Base-by-base conservation (phyloP, 2,797 vertebrate species). In the Thripadectes ignobilis region DNA sequence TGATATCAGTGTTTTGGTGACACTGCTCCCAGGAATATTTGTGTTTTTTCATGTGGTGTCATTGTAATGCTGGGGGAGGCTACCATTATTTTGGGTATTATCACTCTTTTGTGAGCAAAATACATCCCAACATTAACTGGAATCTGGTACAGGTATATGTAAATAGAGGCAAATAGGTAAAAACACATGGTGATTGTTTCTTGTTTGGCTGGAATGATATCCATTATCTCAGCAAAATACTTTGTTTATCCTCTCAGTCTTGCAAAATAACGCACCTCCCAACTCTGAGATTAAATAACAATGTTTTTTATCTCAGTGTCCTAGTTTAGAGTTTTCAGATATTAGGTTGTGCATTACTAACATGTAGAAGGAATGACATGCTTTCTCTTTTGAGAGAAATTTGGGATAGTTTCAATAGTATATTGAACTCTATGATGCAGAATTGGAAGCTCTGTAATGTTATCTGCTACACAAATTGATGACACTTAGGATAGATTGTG, bases 161-260 rank as follows among this genome's bases (percentile, higher is more conserved):
- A 86, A 90, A 84, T 34, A 88, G 18, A 72, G 36, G 23, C 36
- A 94, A 94, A 78, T 23, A 69, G 73, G 83, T 80, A 62, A 93
- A 92, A 89, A 91, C 52, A 6, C 20, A 7, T 29, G 14, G 41
- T 2, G 7, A 74, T 91, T 79, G 30, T 88, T 41, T 75, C 68
- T 57, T 2, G 1, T 87, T 94, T 93, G 73, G 66, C 55, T 62
- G 51, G 43, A 85, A 51, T 55, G 7, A 84, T 61, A 91, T 85
- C 79, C 46, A 55, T 90, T 88, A 88, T 88, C 46, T 94, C 79
- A 90, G 83, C 62, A 89, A 78, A 93, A 90, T 72, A 49, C 52
- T 84, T 92, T 89, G 38, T 93, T 97, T 93, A 88, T 59, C 45
- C 55, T 46, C 49, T 55, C 77, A 36, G 63, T 55, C 73, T 84